These are phyloP conservation scores for Paramacrobiotus metropolitanus DNA, from an alignment of 1,140 invertebrate genomes.

Conservation along the genomic window DNA sequence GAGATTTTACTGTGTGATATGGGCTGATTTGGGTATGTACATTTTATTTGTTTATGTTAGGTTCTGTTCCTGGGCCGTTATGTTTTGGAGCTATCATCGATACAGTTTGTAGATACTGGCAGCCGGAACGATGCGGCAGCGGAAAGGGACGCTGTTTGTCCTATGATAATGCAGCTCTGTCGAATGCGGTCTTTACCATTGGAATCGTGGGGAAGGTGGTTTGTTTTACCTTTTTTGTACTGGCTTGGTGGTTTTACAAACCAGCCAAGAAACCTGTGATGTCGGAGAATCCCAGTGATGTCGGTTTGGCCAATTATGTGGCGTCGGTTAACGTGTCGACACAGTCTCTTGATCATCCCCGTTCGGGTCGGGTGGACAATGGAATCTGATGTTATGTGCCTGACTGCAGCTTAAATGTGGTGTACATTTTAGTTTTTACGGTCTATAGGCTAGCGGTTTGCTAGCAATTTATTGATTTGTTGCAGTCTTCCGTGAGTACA, in stretches of 20 bases:
- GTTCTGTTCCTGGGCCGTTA: slow-evolving; percentile 13
- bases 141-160: slow-evolving; percentile 36
- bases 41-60: slow-evolving; percentile 8
- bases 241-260: slow-evolving; percentile 41
- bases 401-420: too few relatives aligned
- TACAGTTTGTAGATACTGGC: slow-evolving; percentile 9
- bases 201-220: slow-evolving; percentile 35
- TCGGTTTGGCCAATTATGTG: not conserved
- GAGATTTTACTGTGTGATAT: too few relatives aligned
- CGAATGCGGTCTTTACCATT: slow-evolving; percentile 33
- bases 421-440: too few relatives aligned
- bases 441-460: too few relatives aligned
- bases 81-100: slow-evolving; percentile 12
- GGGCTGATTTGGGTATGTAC: too few relatives aligned
- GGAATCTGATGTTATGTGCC: too few relatives aligned
- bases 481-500: too few relatives aligned
- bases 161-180: slow-evolving; percentile 43
- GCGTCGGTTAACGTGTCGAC: too few relatives aligned
- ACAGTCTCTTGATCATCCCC: too few relatives aligned
- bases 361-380: too few relatives aligned
- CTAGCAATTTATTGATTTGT: too few relatives aligned
- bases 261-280: slow-evolving; percentile 22
- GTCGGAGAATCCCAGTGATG: not conserved
- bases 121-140: slow-evolving; percentile 19
- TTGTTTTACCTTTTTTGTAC: slow-evolving; percentile 37